These are phyloP conservation scores for Boulengeromyrus knoepffleri DNA, from an alignment of 2,113 vertebrate genomes.

Conservation along the genomic window DNA sequence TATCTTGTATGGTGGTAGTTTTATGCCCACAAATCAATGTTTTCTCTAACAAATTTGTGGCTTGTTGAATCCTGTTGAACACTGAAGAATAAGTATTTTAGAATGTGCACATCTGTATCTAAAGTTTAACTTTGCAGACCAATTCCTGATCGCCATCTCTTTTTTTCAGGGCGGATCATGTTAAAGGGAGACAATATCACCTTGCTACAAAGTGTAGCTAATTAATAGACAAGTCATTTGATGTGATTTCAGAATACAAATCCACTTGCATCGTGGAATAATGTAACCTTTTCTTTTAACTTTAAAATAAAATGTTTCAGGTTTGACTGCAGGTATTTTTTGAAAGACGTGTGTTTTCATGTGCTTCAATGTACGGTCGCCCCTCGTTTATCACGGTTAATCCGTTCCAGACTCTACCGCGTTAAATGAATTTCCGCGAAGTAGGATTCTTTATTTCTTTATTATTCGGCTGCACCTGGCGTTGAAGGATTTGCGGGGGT, in stretches of 20 bases:
- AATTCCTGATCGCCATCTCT: background rate
- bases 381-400: no score
- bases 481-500: no score
- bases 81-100: background rate
- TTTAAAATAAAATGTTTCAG: background rate
- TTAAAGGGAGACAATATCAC: constrained; percentile 98
- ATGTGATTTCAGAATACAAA: background rate
- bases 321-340: background rate
- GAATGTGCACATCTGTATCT: background rate
- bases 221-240: constrained; percentile 43
- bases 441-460: no score
- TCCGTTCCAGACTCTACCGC: no score
- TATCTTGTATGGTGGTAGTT: background rate
- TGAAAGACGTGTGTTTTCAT: background rate
- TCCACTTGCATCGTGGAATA: background rate
- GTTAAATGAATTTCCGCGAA: no score
- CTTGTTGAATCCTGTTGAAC: background rate
- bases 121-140: background rate
- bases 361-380: background rate
- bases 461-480: no score
- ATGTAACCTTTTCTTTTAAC: background rate
- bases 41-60: background rate
- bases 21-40: background rate
- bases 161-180: constrained; percentile 85
- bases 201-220: constrained; percentile 87